Base-by-base conservation (phyloP, 2,113 vertebrate species). In the Caracal caracal region DNA sequence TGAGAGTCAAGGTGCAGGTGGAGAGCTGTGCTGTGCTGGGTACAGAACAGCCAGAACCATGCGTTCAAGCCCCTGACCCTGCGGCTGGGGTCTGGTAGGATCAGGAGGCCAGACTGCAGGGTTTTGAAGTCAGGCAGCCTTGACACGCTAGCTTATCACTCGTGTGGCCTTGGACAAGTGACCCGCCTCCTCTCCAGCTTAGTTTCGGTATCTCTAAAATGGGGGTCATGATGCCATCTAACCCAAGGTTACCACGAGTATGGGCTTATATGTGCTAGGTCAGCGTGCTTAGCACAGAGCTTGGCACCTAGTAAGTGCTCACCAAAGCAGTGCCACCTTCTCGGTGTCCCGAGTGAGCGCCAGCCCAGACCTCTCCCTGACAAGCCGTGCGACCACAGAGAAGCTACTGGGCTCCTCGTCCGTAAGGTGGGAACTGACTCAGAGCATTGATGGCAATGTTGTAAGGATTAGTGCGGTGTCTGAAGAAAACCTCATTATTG, bases 221-320 rank as follows among this genome's bases (percentile, higher is more conserved):
- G 26, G 70, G 68, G 17, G 2, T 40, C 1, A 24, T 5, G 1
- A 3, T 40, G 59, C 59, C n/a, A 6, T 28, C 19, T 9, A 1
- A 30, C 6, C 0, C 30, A 8, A 6, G 35, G 19, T 20, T 17
- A 2, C 56, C 20, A 0, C 12, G 84, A 68, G 33, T 40, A 6
- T 5, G 30, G 43, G 40, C 33, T 40, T 10, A 1, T 0, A 0
- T 6, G 7, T 33, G 63, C 47, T 16, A 9, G 51, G 65, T 53
- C 22, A 3, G 22, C 7, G 10, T 1, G 2, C 28, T 59, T 3
- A 49, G 63, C 92, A 28, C 49, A 24, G 35, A 81, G 33, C 53
- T 75, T 16, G 81, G 28, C 35, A 9, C 51, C 19, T 16, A 9
- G 8, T 3, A 11, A 47, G 80, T 8, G 11, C 76, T 71, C 66